Evolutionary conservation across 2,113 vertebrate genomes (phyloP).

Genomic region (Myotis yumanensis): DNA sequence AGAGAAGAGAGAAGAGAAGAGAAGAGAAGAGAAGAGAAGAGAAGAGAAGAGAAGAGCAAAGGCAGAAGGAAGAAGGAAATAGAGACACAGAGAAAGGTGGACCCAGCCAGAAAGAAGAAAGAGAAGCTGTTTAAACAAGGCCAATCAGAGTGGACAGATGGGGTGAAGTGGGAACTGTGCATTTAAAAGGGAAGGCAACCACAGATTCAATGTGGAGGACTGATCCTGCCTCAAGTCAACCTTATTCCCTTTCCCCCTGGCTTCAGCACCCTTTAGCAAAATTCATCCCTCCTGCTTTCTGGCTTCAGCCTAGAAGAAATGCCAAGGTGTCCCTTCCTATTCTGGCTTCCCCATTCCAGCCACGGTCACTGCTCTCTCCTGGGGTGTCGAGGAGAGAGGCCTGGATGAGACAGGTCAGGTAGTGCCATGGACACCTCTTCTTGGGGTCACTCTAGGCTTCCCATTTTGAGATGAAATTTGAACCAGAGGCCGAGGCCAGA

Average conservation of each 20-base stretch:
- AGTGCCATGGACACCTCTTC: neutral
- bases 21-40: neutral
- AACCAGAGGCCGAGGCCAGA: neutral
- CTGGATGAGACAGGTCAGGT: neutral
- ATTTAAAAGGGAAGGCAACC: slow-evolving; percentile 95
- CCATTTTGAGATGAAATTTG: neutral
- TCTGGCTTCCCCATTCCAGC: neutral
- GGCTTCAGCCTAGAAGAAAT: neutral
- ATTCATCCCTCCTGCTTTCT: neutral
- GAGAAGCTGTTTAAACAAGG: slow-evolving; percentile 70
- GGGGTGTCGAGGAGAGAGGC: neutral
- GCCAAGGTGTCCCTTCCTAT: neutral
- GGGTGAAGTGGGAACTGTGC: slow-evolving; percentile 74
- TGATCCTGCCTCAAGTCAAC: neutral
- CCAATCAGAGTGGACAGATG: slow-evolving; percentile 80
- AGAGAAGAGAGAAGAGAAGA: neutral
- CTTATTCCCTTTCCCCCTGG: neutral
- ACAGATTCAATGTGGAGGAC: neutral
- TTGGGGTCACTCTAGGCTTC: neutral
- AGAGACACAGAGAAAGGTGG: slow-evolving; percentile 51
- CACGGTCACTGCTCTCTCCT: neutral
- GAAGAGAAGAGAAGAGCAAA: slow-evolving; percentile 4
- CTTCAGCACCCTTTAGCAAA: neutral
- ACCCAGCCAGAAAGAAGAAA: slow-evolving; percentile 53
- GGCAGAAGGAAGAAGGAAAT: slow-evolving; percentile 32